phyloP scores from a whole-genome alignment of 30 jellyfish, hydroid and myxozoan genomes.

The Rhopilema esculentum region DNA sequence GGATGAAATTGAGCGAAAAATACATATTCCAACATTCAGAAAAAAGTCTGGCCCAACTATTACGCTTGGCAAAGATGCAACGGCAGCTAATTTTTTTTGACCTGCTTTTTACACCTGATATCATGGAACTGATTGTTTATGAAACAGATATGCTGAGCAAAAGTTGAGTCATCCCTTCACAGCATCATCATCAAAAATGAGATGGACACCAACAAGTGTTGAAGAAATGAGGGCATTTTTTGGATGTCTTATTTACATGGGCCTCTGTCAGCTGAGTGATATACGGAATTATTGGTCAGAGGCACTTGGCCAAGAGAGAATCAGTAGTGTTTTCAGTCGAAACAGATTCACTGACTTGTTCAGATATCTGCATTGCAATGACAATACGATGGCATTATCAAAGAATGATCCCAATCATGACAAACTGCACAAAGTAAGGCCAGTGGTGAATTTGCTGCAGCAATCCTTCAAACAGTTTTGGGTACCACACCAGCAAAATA shows the following conservation, averaged over 20 bases:
- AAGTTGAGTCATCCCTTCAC: slow-evolving; percentile 20
- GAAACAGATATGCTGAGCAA: slow-evolving; percentile 29
- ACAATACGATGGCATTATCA: slow-evolving; percentile 26
- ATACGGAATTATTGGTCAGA: slow-evolving; percentile 30
- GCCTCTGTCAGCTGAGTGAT: slow-evolving; percentile 4
- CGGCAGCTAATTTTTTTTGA: slow-evolving; percentile 27
- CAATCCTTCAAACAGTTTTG: neutral
- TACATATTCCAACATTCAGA: slow-evolving; percentile 49
- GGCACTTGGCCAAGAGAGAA: slow-evolving; percentile 7
- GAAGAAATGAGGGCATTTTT: slow-evolving; percentile 39
- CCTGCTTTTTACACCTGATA: slow-evolving; percentile 21
- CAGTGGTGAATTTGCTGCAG: slow-evolving; percentile 24
- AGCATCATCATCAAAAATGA: slow-evolving; percentile 3
- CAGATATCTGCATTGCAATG: slow-evolving; percentile 36
- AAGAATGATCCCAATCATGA: slow-evolving; percentile 20
- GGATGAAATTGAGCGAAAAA: slow-evolving; percentile 36
- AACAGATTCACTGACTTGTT: slow-evolving; percentile 28
- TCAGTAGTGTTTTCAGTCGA: slow-evolving; percentile 11
- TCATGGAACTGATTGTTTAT: slow-evolving; percentile 25
- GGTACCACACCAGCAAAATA: slow-evolving; percentile 43
- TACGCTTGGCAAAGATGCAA: slow-evolving; percentile 8
- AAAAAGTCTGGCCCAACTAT: slow-evolving; percentile 38
- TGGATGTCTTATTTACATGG: slow-evolving; percentile 22
- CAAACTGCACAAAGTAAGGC: slow-evolving; percentile 33
- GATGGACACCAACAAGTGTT: slow-evolving; percentile 22